Evolutionary conservation across 1,140 invertebrate genomes (phyloP).

Genomic region (Pogonomyrmex barbatus): DNA sequence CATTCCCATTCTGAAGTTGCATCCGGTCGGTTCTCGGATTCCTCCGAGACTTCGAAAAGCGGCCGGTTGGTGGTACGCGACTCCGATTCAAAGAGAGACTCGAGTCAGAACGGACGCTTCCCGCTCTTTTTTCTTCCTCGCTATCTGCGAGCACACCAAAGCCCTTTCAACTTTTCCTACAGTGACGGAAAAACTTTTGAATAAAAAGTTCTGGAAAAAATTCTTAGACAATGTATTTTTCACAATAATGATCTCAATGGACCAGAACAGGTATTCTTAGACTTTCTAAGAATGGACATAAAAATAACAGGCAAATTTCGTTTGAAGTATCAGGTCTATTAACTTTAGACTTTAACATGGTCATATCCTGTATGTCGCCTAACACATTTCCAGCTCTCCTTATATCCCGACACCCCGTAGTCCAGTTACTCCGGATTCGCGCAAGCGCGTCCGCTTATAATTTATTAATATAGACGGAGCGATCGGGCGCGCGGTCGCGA

Average conservation of each 20-base stretch:
- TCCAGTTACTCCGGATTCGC: conserved; percentile 26
- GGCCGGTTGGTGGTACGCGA: conserved; percentile 19
- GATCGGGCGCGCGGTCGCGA: conserved; percentile 19
- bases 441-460: conserved; percentile 22
- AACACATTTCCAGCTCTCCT: neutral
- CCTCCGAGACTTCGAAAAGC: conserved; percentile 61
- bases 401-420: neutral
- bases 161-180: conserved; percentile 13
- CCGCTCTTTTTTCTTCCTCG: conserved; percentile 47
- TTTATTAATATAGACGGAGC: conserved; percentile 44
- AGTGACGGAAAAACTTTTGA: neutral
- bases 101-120: neutral
- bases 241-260: neutral
- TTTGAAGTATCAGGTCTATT: too few relatives aligned
- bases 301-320: too few relatives aligned
- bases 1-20: conserved; percentile 83
- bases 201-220: neutral
- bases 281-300: neutral
- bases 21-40: conserved; percentile 82
- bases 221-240: neutral
- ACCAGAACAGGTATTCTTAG: too few relatives aligned
- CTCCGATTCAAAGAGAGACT: neutral
- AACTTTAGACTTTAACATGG: neutral
- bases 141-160: neutral
- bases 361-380: neutral